Evolutionary conservation across 2,888 invertebrate species (phyloP).

Genomic region (Limulus polyphemus): DNA sequence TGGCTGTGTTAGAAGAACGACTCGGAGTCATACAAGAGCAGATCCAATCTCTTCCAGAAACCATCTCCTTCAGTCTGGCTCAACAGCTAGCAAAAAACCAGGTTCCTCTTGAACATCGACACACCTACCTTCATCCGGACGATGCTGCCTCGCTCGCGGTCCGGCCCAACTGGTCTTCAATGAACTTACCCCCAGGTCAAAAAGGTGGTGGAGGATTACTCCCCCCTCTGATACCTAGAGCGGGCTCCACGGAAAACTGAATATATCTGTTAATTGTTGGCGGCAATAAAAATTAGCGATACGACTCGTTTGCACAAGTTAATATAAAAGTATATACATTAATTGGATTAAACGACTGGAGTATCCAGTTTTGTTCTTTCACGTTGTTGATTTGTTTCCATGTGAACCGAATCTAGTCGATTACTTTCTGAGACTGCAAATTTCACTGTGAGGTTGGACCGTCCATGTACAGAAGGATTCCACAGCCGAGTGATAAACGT

Average conservation of each 20-base stretch:
- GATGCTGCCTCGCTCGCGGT: slow-evolving; percentile 23
- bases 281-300: no score
- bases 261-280: no score
- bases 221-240: slow-evolving; percentile 15
- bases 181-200: slow-evolving; percentile 15
- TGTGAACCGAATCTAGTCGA: no score
- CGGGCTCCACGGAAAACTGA: slow-evolving; percentile 22
- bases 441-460: no score
- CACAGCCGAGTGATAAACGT: no score
- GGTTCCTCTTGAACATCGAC: slow-evolving; percentile 7
- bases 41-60: slow-evolving; percentile 58
- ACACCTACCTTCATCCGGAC: slow-evolving; percentile 25
- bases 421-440: no score
- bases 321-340: no score
- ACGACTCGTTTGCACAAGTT: no score
- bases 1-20: slow-evolving; percentile 85
- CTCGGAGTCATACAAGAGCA: slow-evolving; percentile 72
- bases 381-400: no score
- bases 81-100: not conserved
- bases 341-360: no score
- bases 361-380: no score
- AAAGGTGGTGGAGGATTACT: slow-evolving; percentile 30
- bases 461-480: no score
- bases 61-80: slow-evolving; percentile 5
- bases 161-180: slow-evolving; percentile 25